phyloP scores from a whole-genome alignment of 2,113 vertebrate genomes.

The Nothobranchius furzeri region DNA sequence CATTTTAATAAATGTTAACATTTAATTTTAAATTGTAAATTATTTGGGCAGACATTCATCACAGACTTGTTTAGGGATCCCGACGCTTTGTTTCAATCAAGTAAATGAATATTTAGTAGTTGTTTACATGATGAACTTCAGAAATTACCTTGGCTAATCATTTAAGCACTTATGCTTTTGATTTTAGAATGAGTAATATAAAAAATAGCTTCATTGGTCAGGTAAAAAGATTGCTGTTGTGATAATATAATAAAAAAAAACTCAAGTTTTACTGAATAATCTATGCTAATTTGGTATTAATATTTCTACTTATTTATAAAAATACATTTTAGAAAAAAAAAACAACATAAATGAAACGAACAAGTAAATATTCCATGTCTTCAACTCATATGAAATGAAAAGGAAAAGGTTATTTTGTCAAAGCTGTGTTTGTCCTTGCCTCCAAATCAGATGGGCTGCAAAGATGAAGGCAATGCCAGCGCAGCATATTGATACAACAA shows the following conservation, averaged over 20 bases:
- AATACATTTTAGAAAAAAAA: slow-evolving; percentile 41
- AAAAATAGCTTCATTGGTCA: background rate
- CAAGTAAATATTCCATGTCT: slow-evolving; percentile 23
- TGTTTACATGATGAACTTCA: too few species aligned
- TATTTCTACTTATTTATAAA: slow-evolving; percentile 23
- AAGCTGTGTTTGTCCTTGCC: slow-evolving; percentile 35
- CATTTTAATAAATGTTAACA: too few species aligned
- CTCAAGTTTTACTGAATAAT: slow-evolving; percentile 30
- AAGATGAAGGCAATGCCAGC: slow-evolving; percentile 40
- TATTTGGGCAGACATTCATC: too few species aligned
- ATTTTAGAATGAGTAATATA: background rate
- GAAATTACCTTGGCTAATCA: background rate
- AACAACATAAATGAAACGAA: slow-evolving; percentile 54
- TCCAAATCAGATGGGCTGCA: slow-evolving; percentile 36
- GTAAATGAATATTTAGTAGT: too few species aligned
- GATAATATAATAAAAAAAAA: background rate
- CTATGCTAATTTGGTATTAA: slow-evolving; percentile 40
- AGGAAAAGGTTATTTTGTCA: slow-evolving; percentile 11
- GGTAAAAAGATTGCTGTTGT: background rate
- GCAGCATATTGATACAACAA: slow-evolving; percentile 38
- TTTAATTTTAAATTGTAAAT: too few species aligned
- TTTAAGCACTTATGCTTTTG: background rate
- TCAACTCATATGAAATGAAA: slow-evolving; percentile 17
- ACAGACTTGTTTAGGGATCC: too few species aligned
- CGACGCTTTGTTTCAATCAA: too few species aligned